A percentile compares a stretch with the other conserved stretches of the same genome.
These are phyloP conservation scores for Helicolenus hilgendorfi DNA, from an alignment of 2,797 vertebrate genomes.

Conservation along the genomic window DNA sequence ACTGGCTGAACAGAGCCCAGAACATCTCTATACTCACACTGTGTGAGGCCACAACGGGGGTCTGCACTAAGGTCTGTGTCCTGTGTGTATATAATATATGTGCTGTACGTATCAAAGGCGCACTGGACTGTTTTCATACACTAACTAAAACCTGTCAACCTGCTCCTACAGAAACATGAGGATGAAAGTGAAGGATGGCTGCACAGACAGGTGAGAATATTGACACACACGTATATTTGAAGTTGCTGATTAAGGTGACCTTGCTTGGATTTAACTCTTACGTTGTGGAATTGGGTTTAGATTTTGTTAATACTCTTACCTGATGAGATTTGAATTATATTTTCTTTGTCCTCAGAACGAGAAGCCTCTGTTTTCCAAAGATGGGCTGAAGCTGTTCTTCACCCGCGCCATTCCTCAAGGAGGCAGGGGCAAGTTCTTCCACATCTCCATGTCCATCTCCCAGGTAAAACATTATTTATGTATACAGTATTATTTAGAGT, in stretches of 20 bases:
- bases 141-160: neutral
- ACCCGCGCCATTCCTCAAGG: slow-evolving; percentile 96
- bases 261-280: neutral
- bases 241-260: neutral
- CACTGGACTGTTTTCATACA: neutral
- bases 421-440: slow-evolving; percentile 96
- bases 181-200: slow-evolving; percentile 97
- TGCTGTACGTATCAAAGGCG: neutral
- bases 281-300: neutral
- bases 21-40: slow-evolving; percentile 97
- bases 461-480: slow-evolving; percentile 86
- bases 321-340: neutral
- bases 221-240: neutral
- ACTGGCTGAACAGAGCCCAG: slow-evolving; percentile 98
- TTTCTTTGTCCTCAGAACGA: slow-evolving; percentile 91
- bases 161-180: slow-evolving; percentile 94
- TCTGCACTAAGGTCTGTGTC: slow-evolving; percentile 94
- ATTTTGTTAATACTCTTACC: neutral
- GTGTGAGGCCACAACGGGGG: slow-evolving; percentile 96
- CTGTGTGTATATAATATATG: neutral
- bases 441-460: slow-evolving; percentile 96
- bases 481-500: neutral
- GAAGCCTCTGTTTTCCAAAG: slow-evolving; percentile 95
- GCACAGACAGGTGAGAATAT: slow-evolving; percentile 93
- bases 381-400: slow-evolving; percentile 96